phyloP scores from a whole-genome alignment of 1,140 invertebrate species.

The Habropoda laboriosa region DNA sequence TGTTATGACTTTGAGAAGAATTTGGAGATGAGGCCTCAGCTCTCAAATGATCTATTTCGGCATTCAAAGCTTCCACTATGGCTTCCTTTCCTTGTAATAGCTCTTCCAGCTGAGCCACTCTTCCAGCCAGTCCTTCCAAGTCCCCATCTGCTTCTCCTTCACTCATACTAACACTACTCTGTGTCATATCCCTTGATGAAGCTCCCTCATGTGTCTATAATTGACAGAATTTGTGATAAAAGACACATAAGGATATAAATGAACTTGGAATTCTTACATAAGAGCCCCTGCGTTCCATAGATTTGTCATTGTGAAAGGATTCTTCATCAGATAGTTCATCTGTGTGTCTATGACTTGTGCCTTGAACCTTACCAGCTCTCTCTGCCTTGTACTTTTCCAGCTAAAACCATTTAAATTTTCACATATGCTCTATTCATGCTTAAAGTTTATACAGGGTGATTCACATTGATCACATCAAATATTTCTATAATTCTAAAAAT shows the following conservation, averaged over 20 bases:
- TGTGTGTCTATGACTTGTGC: conserved; percentile 27
- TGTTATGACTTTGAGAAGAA: conserved; percentile 77
- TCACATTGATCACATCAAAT: too few relatives aligned
- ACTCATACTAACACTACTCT: conserved; percentile 77
- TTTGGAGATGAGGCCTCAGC: conserved; percentile 76
- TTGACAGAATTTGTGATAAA: not conserved
- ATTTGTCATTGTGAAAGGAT: conserved; percentile 67
- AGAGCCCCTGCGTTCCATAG: conserved; percentile 57
- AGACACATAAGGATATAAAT: not conserved
- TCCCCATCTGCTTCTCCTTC: conserved; percentile 80
- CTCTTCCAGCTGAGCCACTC: conserved; percentile 76
- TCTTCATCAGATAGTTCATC: conserved; percentile 72
- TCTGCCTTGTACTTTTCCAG: conserved; percentile 70
- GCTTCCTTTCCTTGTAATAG: conserved; percentile 76
- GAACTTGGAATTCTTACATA: conserved; percentile 60
- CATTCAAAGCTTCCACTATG: conserved; percentile 73
- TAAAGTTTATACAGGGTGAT: not conserved
- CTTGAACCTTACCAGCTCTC: conserved; percentile 37
- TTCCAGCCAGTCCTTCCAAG: conserved; percentile 76
- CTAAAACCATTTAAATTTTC: conserved; percentile 38
- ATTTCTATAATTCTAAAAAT: too few relatives aligned
- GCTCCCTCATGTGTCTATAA: conserved; percentile 67
- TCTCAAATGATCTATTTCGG: conserved; percentile 77
- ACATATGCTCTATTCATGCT: not conserved
- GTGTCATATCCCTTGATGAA: conserved; percentile 72